phyloP scores from a whole-genome alignment of 2,888 invertebrate genomes.

The Dysmachus trigonus region DNA sequence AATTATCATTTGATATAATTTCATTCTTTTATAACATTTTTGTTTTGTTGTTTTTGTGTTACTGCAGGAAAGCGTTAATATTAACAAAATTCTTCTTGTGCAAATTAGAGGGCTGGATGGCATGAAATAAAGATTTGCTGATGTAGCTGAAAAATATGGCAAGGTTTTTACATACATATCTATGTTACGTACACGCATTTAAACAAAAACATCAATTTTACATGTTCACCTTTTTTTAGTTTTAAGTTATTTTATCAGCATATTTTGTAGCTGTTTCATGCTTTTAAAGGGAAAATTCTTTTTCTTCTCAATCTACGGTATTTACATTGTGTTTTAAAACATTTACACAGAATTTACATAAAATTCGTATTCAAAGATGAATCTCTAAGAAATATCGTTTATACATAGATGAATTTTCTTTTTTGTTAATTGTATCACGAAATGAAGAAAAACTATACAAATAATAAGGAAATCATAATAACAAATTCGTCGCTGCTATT shows the following conservation, averaged over 20 bases:
- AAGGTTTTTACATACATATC: not conserved
- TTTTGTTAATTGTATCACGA: not conserved
- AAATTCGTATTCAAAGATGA: not conserved
- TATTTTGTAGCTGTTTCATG: not conserved
- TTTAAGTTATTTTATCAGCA: not conserved
- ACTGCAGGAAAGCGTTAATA: not conserved
- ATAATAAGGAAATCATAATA: not conserved
- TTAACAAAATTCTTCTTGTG: not conserved
- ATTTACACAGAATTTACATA: not conserved
- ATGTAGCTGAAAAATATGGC: not conserved
- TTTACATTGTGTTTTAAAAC: not conserved
- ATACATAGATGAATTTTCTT: not conserved
- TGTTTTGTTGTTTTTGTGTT: not conserved
- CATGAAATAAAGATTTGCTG: not conserved
- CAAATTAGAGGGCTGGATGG: not conserved
- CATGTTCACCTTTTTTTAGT: not conserved
- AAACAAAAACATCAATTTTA: not conserved
- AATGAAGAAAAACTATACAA: not conserved
- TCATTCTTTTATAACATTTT: not conserved
- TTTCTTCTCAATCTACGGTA: not conserved
- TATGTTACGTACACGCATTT: not conserved
- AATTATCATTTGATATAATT: constrained; percentile 16
- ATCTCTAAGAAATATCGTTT: not conserved
- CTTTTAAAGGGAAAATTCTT: not conserved
- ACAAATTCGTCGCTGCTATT: no score